A percentile compares a stretch with the other conserved stretches of the same genome.
Evolutionary conservation across 2,113 vertebrate species (phyloP).

Genomic region (Hippocampus comes): DNA sequence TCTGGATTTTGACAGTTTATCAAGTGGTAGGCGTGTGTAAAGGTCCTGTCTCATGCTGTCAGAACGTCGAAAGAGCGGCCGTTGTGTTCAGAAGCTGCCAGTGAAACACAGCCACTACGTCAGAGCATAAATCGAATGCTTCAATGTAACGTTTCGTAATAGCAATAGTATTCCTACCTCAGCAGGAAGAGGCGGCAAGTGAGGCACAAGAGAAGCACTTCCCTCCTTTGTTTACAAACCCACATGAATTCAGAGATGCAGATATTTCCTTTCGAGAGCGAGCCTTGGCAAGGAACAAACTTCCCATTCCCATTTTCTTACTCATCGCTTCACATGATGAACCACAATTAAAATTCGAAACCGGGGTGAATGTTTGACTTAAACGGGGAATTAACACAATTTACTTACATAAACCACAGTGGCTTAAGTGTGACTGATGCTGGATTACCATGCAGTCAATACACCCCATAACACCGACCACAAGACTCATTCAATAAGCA

Average conservation of each 20-base stretch:
- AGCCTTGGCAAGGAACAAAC: constrained; percentile 10
- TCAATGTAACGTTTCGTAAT: constrained; percentile 13
- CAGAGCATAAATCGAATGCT: background rate
- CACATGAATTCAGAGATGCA: constrained; percentile 17
- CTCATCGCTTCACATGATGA: background rate
- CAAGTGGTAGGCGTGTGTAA: background rate
- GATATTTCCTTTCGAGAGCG: constrained; percentile 8
- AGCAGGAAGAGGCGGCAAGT: constrained; percentile 46
- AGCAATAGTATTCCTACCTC: constrained; percentile 31
- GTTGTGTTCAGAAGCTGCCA: constrained; percentile 7
- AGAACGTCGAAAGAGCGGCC: background rate
- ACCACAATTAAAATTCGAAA: constrained; percentile 17
- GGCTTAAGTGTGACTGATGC: background rate
- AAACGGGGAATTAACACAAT: constrained; percentile 17
- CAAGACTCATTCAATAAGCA: background rate
- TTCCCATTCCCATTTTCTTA: constrained; percentile 5
- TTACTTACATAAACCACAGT: constrained; percentile 2
- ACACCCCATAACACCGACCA: background rate
- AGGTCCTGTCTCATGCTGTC: background rate
- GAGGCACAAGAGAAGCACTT: constrained; percentile 35
- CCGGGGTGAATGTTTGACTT: constrained; percentile 13
- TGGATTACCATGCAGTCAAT: background rate
- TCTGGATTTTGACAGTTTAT: constrained; percentile 6
- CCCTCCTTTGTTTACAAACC: constrained; percentile 62
- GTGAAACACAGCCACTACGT: background rate